Percentiles rank a stretch among this genome's conserved stretches.
phyloP scores from a whole-genome alignment of 2,888 invertebrate genomes.

The Conchocele bisecta region DNA sequence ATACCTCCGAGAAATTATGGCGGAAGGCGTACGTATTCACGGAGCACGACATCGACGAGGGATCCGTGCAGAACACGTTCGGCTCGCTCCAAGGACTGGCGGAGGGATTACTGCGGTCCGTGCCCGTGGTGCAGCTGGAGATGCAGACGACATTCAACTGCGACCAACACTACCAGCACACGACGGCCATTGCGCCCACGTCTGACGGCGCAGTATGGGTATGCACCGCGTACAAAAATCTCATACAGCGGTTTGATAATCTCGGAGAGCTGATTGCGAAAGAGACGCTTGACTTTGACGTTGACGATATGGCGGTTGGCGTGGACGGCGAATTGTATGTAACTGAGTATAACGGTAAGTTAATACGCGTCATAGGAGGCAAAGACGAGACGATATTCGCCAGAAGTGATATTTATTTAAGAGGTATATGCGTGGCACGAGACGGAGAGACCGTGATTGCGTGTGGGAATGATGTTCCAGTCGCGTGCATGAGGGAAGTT shows the following conservation, averaged over 20 bases:
- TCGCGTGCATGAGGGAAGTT: conserved; percentile 46
- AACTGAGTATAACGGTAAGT: conserved; percentile 50
- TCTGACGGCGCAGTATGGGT: conserved; percentile 54
- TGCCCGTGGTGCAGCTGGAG: conserved; percentile 48
- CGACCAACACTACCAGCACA: conserved; percentile 47
- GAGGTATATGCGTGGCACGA: conserved; percentile 37
- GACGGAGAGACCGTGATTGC: conserved; percentile 38
- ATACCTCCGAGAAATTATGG: conserved; percentile 49
- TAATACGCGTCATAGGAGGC: conserved; percentile 29
- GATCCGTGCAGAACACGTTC: conserved; percentile 13
- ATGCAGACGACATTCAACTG: conserved; percentile 47
- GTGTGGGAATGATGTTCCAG: conserved; percentile 54
- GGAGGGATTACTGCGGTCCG: conserved; percentile 37
- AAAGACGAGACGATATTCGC: conserved; percentile 45
- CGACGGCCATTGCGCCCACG: conserved; percentile 47
- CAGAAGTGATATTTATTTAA: conserved; percentile 45
- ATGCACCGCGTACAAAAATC: conserved; percentile 47
- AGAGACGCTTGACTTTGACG: conserved; percentile 52
- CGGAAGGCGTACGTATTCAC: conserved; percentile 46
- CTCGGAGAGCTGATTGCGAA: conserved; percentile 29
- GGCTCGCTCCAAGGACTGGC: conserved; percentile 40
- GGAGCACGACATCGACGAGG: conserved; percentile 8
- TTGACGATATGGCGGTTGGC: conserved; percentile 54
- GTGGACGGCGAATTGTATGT: conserved; percentile 31
- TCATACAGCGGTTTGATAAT: conserved; percentile 38